Percentiles rank a stretch among this genome's conserved stretches.
Conservation (phyloP, 1,140 invertebrate genomes). For the Thaumetopoea pityocampa region DNA sequence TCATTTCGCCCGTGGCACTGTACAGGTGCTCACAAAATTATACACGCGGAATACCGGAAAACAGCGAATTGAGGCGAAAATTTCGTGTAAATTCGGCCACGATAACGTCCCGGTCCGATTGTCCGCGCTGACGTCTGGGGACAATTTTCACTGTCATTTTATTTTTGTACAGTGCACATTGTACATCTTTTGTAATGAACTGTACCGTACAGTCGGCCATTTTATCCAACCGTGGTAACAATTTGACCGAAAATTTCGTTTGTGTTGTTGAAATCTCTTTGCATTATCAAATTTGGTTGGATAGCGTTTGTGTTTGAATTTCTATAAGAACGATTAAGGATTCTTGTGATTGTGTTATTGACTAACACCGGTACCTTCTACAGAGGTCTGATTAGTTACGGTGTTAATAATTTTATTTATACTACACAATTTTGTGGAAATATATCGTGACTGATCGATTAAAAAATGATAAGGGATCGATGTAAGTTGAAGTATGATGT, state of each 20-base stretch:
- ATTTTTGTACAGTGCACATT: constrained; percentile 20
- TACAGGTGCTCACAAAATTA: constrained; percentile 24
- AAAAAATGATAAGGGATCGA: too few species aligned
- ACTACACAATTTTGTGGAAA: too few species aligned
- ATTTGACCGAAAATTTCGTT: background rate
- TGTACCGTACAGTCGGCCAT: constrained; percentile 17
- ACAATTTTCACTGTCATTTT: constrained; percentile 20
- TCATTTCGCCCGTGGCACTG: constrained; percentile 23
- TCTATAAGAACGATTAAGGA: too few species aligned
- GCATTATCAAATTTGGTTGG: constrained; percentile 6
- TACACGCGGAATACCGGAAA: constrained; percentile 21
- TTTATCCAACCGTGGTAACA: constrained; percentile 4
- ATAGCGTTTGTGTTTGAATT: too few species aligned
- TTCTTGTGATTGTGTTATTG: too few species aligned
- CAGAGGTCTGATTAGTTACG: too few species aligned
- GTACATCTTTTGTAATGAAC: constrained; percentile 29
- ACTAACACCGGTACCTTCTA: too few species aligned
- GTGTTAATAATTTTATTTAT: too few species aligned
- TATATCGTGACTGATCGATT: too few species aligned
- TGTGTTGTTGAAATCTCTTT: constrained; percentile 5
- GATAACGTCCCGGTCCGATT: constrained; percentile 29
- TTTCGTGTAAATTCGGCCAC: constrained; percentile 25
- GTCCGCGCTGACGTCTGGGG: constrained; percentile 24
- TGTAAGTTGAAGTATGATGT: too few species aligned
- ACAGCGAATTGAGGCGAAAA: constrained; percentile 26